phyloP scores from a whole-genome alignment of 2,888 invertebrate genomes.

The Temnothorax ravouxi region DNA sequence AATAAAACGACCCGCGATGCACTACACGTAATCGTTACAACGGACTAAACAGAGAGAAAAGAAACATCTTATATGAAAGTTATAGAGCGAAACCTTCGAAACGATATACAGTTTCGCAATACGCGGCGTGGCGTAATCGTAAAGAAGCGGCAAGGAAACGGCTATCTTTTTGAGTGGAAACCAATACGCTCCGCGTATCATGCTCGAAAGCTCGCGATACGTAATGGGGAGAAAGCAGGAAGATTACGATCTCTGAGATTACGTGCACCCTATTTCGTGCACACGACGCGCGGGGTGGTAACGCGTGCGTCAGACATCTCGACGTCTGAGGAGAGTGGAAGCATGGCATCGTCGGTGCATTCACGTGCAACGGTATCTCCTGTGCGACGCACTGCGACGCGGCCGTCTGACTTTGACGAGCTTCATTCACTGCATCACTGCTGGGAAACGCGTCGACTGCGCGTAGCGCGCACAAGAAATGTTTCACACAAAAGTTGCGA shows the following conservation, averaged over 20 bases:
- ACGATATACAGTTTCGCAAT: neutral
- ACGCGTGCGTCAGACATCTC: neutral
- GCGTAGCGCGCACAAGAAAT: slow-evolving; percentile 12
- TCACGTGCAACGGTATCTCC: slow-evolving; percentile 54
- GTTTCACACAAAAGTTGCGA: neutral
- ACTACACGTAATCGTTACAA: neutral
- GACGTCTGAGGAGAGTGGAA: slow-evolving; percentile 31
- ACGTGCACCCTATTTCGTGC: neutral
- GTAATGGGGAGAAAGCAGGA: neutral
- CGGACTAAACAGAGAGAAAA: neutral
- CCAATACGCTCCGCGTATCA: neutral
- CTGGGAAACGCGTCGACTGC: slow-evolving; percentile 4
- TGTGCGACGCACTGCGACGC: slow-evolving; percentile 19
- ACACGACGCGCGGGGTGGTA: neutral
- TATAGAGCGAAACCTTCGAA: neutral
- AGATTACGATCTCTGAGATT: slow-evolving; percentile 34
- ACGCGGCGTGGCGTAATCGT: neutral
- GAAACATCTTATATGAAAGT: neutral
- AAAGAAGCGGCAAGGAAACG: neutral
- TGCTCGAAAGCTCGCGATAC: neutral
- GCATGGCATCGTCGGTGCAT: neutral
- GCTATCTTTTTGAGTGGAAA: neutral
- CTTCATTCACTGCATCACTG: slow-evolving; percentile 50
- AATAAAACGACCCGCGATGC: neutral
- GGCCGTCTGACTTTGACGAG: slow-evolving; percentile 47